Evolutionary conservation across 2,113 vertebrate genomes (phyloP).

Genomic region (Tretioscincus oriximinensis): DNA sequence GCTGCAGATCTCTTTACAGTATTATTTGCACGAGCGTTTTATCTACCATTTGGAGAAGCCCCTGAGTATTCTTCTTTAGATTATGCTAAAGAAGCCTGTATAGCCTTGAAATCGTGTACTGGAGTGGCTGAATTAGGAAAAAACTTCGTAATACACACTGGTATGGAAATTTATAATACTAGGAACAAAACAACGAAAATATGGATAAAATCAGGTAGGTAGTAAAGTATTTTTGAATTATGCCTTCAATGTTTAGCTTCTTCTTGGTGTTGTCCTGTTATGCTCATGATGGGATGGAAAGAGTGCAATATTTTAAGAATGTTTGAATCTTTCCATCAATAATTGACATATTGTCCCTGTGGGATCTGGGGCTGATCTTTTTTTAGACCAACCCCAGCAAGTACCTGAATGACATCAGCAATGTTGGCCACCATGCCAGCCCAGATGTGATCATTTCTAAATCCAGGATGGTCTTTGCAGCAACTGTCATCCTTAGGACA

Average conservation of each 20-base stretch:
- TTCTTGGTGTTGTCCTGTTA: too few relatives aligned
- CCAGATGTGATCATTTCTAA: too few relatives aligned
- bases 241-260: background rate
- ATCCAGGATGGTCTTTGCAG: too few relatives aligned
- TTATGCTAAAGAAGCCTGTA: slow-evolving; percentile 22
- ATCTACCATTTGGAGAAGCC: background rate
- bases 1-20: slow-evolving; percentile 14
- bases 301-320: too few relatives aligned
- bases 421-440: too few relatives aligned
- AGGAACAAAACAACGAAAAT: slow-evolving; percentile 6
- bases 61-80: slow-evolving; percentile 1
- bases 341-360: too few relatives aligned
- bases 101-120: background rate
- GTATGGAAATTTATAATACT: slow-evolving; percentile 24
- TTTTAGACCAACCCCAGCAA: too few relatives aligned
- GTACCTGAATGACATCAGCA: too few relatives aligned
- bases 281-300: too few relatives aligned
- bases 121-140: slow-evolving; percentile 5
- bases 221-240: background rate
- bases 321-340: too few relatives aligned
- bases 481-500: too few relatives aligned
- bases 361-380: too few relatives aligned
- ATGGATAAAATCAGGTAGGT: slow-evolving; percentile 35
- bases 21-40: slow-evolving; percentile 20
- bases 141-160: background rate